A percentile compares a stretch with the other conserved stretches of the same genome.
Evolutionary conservation across 2,113 vertebrate species (phyloP).

Genomic region (Ophthalmolycus amberensis): DNA sequence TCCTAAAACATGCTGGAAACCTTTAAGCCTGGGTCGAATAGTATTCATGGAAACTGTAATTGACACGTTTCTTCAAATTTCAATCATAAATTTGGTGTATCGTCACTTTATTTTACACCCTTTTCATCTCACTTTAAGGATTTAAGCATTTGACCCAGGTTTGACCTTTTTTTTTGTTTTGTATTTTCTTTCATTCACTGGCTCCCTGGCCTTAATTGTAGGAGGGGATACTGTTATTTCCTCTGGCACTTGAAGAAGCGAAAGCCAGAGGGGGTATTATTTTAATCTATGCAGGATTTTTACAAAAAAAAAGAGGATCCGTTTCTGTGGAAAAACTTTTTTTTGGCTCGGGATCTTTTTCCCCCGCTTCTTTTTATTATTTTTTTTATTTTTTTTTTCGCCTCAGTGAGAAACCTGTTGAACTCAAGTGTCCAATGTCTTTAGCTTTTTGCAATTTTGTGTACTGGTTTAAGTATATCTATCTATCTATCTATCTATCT

Average conservation of each 20-base stretch:
- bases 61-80: not conserved
- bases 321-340: slow-evolving; percentile 48
- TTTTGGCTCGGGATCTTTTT: slow-evolving; percentile 54
- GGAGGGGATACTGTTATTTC: slow-evolving; percentile 80
- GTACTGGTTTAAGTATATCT: slow-evolving; percentile 68
- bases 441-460: slow-evolving; percentile 79
- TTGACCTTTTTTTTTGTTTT: slow-evolving; percentile 34
- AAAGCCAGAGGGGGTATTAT: slow-evolving; percentile 70
- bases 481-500: too few species aligned
- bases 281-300: slow-evolving; percentile 85
- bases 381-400: slow-evolving; percentile 10
- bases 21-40: slow-evolving; percentile 50
- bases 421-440: slow-evolving; percentile 78
- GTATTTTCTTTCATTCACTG: slow-evolving; percentile 57
- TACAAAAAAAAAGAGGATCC: slow-evolving; percentile 27
- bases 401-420: slow-evolving; percentile 73
- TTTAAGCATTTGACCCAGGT: slow-evolving; percentile 52
- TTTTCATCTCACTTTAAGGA: slow-evolving; percentile 14
- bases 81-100: not conserved
- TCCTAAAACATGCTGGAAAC: slow-evolving; percentile 66
- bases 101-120: not conserved
- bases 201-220: slow-evolving; percentile 76
- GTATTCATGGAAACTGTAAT: not conserved
- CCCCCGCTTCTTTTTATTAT: slow-evolving; percentile 5
- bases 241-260: slow-evolving; percentile 68